Evolutionary conservation across 2,797 vertebrate genomes (phyloP).

Genomic region (Tangara arthus): DNA sequence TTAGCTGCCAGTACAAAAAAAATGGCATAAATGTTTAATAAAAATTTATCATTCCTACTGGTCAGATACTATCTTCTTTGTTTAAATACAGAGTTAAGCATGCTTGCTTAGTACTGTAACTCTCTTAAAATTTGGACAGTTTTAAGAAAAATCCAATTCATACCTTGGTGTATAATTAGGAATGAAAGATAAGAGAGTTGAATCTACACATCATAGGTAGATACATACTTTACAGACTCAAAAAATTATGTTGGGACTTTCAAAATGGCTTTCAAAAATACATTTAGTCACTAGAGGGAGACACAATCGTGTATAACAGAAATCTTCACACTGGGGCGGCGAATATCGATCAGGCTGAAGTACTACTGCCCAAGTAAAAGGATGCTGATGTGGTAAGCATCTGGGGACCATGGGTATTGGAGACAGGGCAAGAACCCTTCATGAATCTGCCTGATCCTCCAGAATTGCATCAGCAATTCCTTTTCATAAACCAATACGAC

Average conservation of each 20-base stretch:
- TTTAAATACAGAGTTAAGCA: background rate
- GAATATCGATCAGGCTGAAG: background rate
- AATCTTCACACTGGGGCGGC: background rate
- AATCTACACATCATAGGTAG: background rate
- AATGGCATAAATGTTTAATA: conserved; percentile 38
- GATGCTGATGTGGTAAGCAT: background rate
- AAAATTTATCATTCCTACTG: background rate
- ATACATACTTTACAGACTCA: background rate
- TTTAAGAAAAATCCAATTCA: background rate
- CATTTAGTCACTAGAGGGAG: conserved; percentile 54
- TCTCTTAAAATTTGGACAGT: background rate
- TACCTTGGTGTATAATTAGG: background rate
- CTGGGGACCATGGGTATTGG: background rate
- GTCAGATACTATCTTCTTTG: background rate
- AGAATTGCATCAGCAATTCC: background rate
- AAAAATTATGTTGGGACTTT: background rate
- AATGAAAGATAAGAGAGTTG: background rate
- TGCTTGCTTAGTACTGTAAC: background rate
- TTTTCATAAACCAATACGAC: background rate
- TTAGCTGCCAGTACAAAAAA: conserved; percentile 27
- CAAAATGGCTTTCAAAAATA: background rate
- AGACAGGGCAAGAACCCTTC: background rate
- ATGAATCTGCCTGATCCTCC: background rate
- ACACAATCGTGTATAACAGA: background rate
- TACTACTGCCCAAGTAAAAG: background rate